Base-by-base conservation (phyloP, 2,888 invertebrate species). In the Aspidiotus rigidus region DNA sequence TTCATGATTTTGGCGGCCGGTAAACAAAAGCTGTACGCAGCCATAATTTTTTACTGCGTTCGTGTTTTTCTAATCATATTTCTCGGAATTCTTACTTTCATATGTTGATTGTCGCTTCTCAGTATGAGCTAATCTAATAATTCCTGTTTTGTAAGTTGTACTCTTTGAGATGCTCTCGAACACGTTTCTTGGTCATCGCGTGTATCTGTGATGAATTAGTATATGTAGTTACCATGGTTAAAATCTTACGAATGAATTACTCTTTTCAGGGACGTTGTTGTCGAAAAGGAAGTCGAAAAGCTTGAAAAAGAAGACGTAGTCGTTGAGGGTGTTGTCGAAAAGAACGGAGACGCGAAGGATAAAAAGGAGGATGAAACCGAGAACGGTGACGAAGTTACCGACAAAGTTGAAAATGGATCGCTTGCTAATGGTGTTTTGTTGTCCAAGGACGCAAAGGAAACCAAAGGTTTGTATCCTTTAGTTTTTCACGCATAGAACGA, bases 1-100 rank as follows among this genome's bases (percentile, higher is more conserved):
- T 59, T 67, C 41, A 16, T 53, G 59, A 8, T 67, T 67, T 67
- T 67, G 67, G 67, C 67, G 67, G 67, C 67, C 67, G 67, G 49
- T 60, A 60, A 67, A 59, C 59, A 67, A 67, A 66, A 59, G 59
- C 60, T 60, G 60, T 60, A 67, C 53, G 59, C 59, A 59, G 67
- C 44, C 60, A 44, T 67, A 59, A 16, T 57, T 66, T 57, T 67
- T n/a, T 59, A 59, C 42, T 60, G 67, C 60, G 57, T 67, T 57
- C 57, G 28, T 40, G 56, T 40, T 9, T 49, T 3, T 17, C 15
- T 39, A 40, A 15, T 42, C 39, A 40, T 28, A 59, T 8, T 28
- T 28, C 5, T 1, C 5, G 28, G 5, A 28, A 28, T 28, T 28
- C 28, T 28, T 5, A 28, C 2, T 28, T 28, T 28, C 28, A 28